phyloP scores from a whole-genome alignment of 1,140 invertebrate species.

The Cydia splendana region DNA sequence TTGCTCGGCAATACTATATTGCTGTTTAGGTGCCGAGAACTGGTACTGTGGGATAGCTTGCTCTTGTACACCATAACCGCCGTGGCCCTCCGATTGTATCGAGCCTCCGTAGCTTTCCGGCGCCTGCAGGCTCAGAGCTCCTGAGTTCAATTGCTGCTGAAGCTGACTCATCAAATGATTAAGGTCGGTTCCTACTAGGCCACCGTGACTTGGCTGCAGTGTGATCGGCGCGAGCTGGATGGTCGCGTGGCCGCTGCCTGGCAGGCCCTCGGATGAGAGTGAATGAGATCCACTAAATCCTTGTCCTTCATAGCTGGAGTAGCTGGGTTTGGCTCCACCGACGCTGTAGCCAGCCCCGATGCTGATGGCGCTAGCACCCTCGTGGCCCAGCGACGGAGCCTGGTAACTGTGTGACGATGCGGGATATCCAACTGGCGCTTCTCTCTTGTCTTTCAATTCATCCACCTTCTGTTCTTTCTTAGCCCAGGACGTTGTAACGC shows the following conservation, averaged over 20 bases:
- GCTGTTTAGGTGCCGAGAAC: slow-evolving; percentile 57
- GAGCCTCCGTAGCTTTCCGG: slow-evolving; percentile 47
- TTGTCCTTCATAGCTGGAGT: slow-evolving; percentile 52
- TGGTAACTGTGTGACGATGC: slow-evolving; percentile 57
- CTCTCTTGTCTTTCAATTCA: slow-evolving; percentile 69
- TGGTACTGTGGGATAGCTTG: slow-evolving; percentile 50
- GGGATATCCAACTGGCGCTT: slow-evolving; percentile 50
- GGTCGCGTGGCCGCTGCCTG: slow-evolving; percentile 53
- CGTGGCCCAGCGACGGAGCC: slow-evolving; percentile 54
- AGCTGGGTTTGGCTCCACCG: slow-evolving; percentile 66
- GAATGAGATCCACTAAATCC: slow-evolving; percentile 56
- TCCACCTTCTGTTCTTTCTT: slow-evolving; percentile 57
- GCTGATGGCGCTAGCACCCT: slow-evolving; percentile 65
- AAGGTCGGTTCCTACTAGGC: slow-evolving; percentile 58
- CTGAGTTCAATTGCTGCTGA: slow-evolving; percentile 61
- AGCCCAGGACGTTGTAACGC: slow-evolving; percentile 62
- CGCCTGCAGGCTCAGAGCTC: slow-evolving; percentile 56
- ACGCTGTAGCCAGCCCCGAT: slow-evolving; percentile 73
- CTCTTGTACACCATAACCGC: slow-evolving; percentile 45
- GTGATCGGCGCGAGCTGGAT: slow-evolving; percentile 69
- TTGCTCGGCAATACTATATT: slow-evolving; percentile 50
- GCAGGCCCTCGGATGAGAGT: slow-evolving; percentile 55
- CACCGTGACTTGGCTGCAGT: slow-evolving; percentile 57
- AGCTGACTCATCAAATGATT: slow-evolving; percentile 72
- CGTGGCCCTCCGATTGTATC: slow-evolving; percentile 50